Evolutionary conservation across 2,797 vertebrate species (phyloP).

Genomic region (Esox masquinongy): DNA sequence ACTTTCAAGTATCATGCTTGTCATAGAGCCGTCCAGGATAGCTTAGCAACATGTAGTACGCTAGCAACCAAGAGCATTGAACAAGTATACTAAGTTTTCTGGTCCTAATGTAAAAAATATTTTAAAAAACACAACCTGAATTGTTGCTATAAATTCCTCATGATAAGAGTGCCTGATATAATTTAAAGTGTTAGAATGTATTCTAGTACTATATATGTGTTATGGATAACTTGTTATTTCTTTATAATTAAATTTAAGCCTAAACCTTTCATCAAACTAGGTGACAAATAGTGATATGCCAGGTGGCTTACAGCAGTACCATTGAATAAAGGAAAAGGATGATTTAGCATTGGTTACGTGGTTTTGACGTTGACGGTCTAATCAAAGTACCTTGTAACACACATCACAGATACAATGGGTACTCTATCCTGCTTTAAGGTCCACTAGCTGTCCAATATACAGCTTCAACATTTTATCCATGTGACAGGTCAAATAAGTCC

Average conservation of each 20-base stretch:
- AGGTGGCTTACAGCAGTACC: neutral
- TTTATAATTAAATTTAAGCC: no score
- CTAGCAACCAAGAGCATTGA: neutral
- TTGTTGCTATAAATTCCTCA: no score
- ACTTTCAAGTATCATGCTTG: neutral
- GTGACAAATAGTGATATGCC: neutral
- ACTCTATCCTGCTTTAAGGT: neutral
- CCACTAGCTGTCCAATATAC: neutral
- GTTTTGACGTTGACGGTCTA: neutral
- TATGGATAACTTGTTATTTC: no score
- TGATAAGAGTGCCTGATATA: no score
- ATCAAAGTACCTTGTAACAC: neutral
- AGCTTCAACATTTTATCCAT: neutral
- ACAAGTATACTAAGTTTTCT: no score
- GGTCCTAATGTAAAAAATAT: no score
- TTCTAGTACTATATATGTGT: no score
- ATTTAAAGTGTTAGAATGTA: no score
- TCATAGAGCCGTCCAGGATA: neutral
- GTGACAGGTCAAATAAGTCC: conserved; percentile 8
- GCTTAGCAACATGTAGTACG: neutral
- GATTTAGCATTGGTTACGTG: neutral
- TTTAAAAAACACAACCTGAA: no score
- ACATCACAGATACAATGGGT: neutral
- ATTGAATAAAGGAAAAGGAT: neutral
- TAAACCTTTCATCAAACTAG: neutral